Percentiles rank a stretch among this genome's conserved stretches.
These are phyloP conservation scores for Cyanistes caeruleus DNA, from an alignment of 2,113 vertebrate species.

Conservation along the genomic window DNA sequence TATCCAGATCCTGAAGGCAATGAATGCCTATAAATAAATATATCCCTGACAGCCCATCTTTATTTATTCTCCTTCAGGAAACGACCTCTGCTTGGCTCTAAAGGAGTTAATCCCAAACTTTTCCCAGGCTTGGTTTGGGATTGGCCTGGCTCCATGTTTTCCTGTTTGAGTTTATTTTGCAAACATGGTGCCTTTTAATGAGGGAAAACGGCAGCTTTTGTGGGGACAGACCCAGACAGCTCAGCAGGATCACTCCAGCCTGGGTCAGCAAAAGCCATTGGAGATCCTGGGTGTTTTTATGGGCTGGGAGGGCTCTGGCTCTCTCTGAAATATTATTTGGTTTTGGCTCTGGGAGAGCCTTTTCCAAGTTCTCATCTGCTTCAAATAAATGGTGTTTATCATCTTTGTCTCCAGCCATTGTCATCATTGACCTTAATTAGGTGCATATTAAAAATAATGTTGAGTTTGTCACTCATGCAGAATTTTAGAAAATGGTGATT, in stretches of 20 bases:
- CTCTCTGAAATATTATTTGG: neutral
- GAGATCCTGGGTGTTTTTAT: neutral
- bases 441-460: neutral
- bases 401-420: slow-evolving; percentile 14
- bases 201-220: neutral
- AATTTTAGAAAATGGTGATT: neutral
- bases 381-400: slow-evolving; percentile 60
- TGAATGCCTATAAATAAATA: slow-evolving; percentile 34
- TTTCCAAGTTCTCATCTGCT: slow-evolving; percentile 59
- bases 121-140: neutral
- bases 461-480: neutral
- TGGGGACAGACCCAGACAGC: neutral
- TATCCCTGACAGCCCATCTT: neutral
- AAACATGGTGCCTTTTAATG: neutral
- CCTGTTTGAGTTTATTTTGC: neutral
- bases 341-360: neutral
- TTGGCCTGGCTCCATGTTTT: neutral
- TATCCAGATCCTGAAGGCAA: neutral
- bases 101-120: neutral
- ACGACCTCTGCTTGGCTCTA: accelerated
- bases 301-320: neutral
- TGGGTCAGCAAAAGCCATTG: neutral
- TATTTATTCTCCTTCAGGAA: neutral
- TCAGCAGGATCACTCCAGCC: neutral
- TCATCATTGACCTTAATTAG: neutral